Base-by-base conservation (phyloP, 2,113 vertebrate genomes). In the Alouatta palliata region DNA sequence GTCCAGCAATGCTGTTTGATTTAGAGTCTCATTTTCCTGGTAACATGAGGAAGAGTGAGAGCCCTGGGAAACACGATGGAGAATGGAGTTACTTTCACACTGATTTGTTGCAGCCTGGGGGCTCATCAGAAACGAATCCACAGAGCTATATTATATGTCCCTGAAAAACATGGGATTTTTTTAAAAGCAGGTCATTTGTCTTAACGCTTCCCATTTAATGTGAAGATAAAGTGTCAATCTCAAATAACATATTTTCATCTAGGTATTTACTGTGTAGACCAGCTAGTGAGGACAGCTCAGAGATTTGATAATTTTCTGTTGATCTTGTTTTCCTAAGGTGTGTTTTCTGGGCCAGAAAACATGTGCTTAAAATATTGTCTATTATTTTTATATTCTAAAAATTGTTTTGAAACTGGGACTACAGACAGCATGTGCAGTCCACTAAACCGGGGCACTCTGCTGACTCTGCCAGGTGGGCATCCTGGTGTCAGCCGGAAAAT, bases 301-400 rank as follows among this genome's bases (percentile, higher is more conserved):
- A 45, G 17, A 1, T 17, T 84, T 88, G 80, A 61, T 47, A 45
- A 21, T 14, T 71, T 87, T 21, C 58, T 80, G 10, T 37, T 87
- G 25, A 66, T 43, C 52, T 96, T 87, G 19, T 16, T 87, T 64
- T 83, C 8, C 3, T 54, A 13, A 4, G 2, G 37, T 75, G 47
- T 56, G 25, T 82, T 64, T 47, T 61, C 37, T 56, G 17, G 11
- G 9, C n/a, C 52, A 79, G 52, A 71, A 79, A 91, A 49, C 5
- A 82, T 86, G 77, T 68, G 19, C 12, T 3, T 68, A 23, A 21
- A 49, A 8, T 49, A 54, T 25, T 73, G n/a, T 43, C 35, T 73
- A 19, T 73, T 40, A 64, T 61, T 80, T 92, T 84, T 79, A 68
- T 79, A 75, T 37, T 80, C 70, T 76, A 82, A 8, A 90, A 90